Evolutionary conservation across 2,113 vertebrate genomes (phyloP), one percentile per base, ranked within the genome.

Genomic region (Poecilia latipinna): DNA sequence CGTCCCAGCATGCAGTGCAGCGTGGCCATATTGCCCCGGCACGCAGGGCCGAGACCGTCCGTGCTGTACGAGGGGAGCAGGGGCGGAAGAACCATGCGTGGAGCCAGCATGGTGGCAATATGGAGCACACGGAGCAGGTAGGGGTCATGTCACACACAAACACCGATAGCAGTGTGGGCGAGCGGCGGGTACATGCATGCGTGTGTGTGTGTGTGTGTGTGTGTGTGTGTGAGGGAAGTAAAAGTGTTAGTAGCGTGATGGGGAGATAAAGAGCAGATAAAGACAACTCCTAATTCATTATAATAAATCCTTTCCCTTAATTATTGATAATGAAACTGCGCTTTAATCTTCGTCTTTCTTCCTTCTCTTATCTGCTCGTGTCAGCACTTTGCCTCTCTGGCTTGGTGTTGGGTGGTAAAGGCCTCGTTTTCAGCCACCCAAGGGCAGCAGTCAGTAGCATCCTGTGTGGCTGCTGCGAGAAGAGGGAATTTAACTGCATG

Each of bases 301-400:
- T 83, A 89, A 92, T 92, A 93, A 92, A 93, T 92, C 88, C 86
- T 90, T 91, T 86, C 82, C 87, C 90, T 93, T 93, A 93, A 93
- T 94, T 93, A 93, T 93, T 93, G 86, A 93, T 93, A 92, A 93
- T 92, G 85, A 92, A 92, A 93, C 90, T 88, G 79, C 82, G 90
- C 89, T 94, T 92, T 93, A 90, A 92, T 93, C 91, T 91, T 86
- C 80, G 86, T 78, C 83, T 89, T 89, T 91, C 91, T 90, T 90
- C 87, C 76, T 81, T 26, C 78, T 75, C 87, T 92, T 91, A 92
- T 92, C 91, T 90, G 82, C 78, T 83, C 32, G 85, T 90, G 89
- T 92, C 92, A 91, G 91, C 92, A 91, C 91, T 90, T 91, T 91
- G 89, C 85, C 87, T 90, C 82, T 68, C 72, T 83, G 82, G 74